phyloP scores from a whole-genome alignment of 2,888 invertebrate genomes.

The Malacosoma neustria region DNA sequence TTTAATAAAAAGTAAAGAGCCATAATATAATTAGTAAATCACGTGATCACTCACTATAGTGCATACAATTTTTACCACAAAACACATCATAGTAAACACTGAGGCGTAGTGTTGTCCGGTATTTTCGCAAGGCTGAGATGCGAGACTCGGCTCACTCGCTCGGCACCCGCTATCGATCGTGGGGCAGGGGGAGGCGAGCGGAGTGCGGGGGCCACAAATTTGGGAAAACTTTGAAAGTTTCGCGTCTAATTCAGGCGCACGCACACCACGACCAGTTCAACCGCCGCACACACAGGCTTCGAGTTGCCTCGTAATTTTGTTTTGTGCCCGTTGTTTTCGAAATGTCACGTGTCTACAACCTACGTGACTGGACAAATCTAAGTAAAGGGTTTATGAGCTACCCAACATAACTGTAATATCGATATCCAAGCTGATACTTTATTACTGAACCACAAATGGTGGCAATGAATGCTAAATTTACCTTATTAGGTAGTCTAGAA shows the following conservation, averaged over 20 bases:
- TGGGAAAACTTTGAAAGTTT: conserved; percentile 76
- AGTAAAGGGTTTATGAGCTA: conserved; percentile 31
- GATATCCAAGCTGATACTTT: conserved; percentile 10
- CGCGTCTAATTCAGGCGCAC: conserved; percentile 75
- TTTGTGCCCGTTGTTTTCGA: conserved; percentile 55
- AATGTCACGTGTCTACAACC: conserved; percentile 59
- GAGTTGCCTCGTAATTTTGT: conserved; percentile 57
- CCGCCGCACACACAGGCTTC: conserved; percentile 41
- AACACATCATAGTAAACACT: conserved; percentile 52
- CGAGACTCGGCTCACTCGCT: conserved; percentile 51
- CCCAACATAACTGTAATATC: conserved; percentile 19
- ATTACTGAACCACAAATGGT: not conserved
- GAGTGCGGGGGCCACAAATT: conserved; percentile 57
- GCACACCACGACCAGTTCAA: conserved; percentile 56
- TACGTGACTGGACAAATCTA: conserved; percentile 45
- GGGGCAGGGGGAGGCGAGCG: conserved; percentile 31
- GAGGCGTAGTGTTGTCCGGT: conserved; percentile 65
- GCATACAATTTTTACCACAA: conserved; percentile 40
- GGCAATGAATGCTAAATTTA: not conserved
- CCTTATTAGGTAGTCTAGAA: too few species aligned
- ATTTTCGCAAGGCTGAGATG: conserved; percentile 59
- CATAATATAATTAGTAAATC: conserved; percentile 18
- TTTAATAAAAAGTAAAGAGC: too few species aligned
- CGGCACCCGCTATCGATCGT: conserved; percentile 65
- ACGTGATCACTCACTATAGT: conserved; percentile 31